Evolutionary conservation across 2,113 vertebrate species (phyloP), one percentile per base, ranked within the genome.

Genomic region (Paratilapia polleni): DNA sequence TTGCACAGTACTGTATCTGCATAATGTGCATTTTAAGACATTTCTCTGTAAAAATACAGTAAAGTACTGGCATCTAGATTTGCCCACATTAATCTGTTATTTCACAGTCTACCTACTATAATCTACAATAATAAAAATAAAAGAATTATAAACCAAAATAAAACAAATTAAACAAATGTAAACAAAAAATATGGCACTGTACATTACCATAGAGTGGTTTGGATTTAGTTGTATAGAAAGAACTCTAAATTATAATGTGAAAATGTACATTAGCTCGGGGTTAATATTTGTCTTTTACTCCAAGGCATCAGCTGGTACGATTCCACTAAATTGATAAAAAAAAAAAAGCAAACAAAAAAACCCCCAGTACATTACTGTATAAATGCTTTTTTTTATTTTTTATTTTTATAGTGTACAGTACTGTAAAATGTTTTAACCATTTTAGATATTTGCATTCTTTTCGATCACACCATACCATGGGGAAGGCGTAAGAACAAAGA

Each of bases 401-500:
- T 70, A 52, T 8, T 70, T 0, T 68, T 26, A 68, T 15, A 49
- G 36, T 77, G 28, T 10, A 41, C 20, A 4, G 54, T 57, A 34
- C 10, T 22, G 60, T 20, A 24, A 20, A 26, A 4, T 36, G 43
- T 80, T n/a, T 34, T n/a, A 13, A n/a, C 58, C 28, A 38, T n/a
- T 34, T 78, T 22, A 2, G 15, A 17, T 74, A 34, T 43, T 64
- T 36, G 9, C 26, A 57, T 73, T 38, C 66, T 22, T 74, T 38
- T 74, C 49, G 56, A 66, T 85, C 59, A 54, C 17, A 59, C 36
- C 3, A 63, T 15, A 43, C 52, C 68, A 80, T 62, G 47, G 54
- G 19, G 43, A 61, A 81, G 62, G 70, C 68, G 34, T 0, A n/a
- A 68, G 61, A 87, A 87, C 58, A 87, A 82, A 82, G 85, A 57